A percentile compares a stretch with the other conserved stretches of the same genome.
Conservation (phyloP, 2,113 vertebrate genomes). For the Xiphias gladius region DNA sequence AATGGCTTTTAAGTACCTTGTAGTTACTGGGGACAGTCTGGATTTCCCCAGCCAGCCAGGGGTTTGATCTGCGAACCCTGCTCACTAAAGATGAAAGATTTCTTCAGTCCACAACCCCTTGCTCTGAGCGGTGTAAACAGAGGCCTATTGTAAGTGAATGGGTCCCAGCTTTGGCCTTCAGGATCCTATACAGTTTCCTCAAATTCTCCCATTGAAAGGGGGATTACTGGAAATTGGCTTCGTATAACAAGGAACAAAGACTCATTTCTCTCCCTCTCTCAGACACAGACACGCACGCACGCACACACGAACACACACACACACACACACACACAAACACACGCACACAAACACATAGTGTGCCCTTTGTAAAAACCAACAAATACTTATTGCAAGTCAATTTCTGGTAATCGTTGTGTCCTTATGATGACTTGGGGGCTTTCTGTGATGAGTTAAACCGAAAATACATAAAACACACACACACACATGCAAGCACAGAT, state of each 20-base stretch:
- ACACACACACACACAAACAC: neutral
- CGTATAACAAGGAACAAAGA: slow-evolving; percentile 64
- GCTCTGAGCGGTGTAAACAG: slow-evolving; percentile 55
- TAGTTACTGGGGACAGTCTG: neutral
- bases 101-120: slow-evolving; percentile 56
- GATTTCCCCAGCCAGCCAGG: slow-evolving; percentile 15
- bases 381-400: slow-evolving; percentile 9
- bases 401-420: slow-evolving; percentile 35
- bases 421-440: slow-evolving; percentile 36
- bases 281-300: too few species aligned
- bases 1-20: slow-evolving; percentile 3
- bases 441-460: slow-evolving; percentile 9
- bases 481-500: neutral
- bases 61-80: slow-evolving; percentile 45
- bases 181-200: slow-evolving; percentile 51
- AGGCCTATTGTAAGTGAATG: slow-evolving; percentile 61
- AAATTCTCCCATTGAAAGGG: slow-evolving; percentile 66
- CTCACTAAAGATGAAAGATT: slow-evolving; percentile 50
- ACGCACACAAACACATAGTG: slow-evolving; percentile 2
- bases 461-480: slow-evolving; percentile 5
- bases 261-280: slow-evolving; percentile 6
- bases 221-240: slow-evolving; percentile 78
- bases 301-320: neutral
- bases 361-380: slow-evolving; percentile 28
- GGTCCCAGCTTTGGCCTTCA: slow-evolving; percentile 64